phyloP scores from a whole-genome alignment of 2,888 invertebrate species.

The Ectemnius lituratus region DNA sequence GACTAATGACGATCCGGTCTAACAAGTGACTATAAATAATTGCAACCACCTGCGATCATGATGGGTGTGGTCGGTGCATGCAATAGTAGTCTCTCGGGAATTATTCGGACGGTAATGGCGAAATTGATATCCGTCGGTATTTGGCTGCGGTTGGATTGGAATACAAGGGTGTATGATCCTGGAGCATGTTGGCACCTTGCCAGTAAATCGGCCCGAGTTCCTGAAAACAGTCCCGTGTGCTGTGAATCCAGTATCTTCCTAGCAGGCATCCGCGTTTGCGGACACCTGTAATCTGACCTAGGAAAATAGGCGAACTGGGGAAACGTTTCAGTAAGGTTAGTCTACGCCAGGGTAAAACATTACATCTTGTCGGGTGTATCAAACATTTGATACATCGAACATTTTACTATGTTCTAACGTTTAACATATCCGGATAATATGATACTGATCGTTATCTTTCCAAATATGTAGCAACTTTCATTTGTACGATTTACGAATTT shows the following conservation, averaged over 20 bases:
- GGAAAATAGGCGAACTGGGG: not conserved
- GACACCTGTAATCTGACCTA: constrained; percentile 46
- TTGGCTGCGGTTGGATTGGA: constrained; percentile 48
- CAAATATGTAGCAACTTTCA: too few species aligned
- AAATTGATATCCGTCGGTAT: constrained; percentile 54
- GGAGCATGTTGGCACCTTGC: constrained; percentile 61
- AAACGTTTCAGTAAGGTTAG: too few species aligned
- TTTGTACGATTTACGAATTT: too few species aligned
- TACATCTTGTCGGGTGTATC: too few species aligned
- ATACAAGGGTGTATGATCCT: constrained; percentile 59
- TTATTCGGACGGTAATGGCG: constrained; percentile 46
- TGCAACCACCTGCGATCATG: not conserved
- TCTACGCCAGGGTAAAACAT: too few species aligned
- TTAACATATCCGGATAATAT: too few species aligned
- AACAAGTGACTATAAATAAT: too few species aligned
- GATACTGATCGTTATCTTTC: too few species aligned
- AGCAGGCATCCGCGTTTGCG: constrained; percentile 38
- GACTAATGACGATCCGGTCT: too few species aligned
- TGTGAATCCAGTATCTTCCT: constrained; percentile 24
- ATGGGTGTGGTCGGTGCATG: constrained; percentile 32
- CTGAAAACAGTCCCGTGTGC: constrained; percentile 9
- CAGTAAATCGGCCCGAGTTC: constrained; percentile 55
- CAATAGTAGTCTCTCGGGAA: constrained; percentile 37
- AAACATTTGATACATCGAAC: too few species aligned
- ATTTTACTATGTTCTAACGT: too few species aligned